Percentiles rank a stretch among this genome's conserved stretches.
phyloP scores from a whole-genome alignment of 2,797 vertebrate genomes.

The Hippopotamyrus pictus region DNA sequence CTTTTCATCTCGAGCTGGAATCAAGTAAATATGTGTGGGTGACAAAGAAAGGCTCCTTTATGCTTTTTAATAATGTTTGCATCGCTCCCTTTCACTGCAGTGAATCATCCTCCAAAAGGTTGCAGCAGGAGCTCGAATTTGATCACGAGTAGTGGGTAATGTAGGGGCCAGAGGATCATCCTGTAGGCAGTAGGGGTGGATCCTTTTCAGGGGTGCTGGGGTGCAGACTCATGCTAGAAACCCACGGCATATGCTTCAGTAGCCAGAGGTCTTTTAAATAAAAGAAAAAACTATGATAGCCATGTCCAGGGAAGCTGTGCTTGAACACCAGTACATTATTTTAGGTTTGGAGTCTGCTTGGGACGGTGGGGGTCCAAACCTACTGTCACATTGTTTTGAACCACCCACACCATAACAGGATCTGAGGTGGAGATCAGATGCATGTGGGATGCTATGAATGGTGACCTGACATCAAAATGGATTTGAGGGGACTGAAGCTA shows the following conservation, averaged over 20 bases:
- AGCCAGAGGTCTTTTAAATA: background rate
- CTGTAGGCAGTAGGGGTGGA: background rate
- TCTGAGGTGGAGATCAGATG: background rate
- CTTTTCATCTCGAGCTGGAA: background rate
- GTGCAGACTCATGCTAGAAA: background rate
- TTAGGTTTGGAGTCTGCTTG: background rate
- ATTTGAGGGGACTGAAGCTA: background rate
- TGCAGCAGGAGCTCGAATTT: background rate
- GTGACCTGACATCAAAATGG: slow-evolving; percentile 9
- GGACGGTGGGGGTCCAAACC: background rate
- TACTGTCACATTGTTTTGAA: background rate
- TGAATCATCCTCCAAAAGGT: slow-evolving; percentile 4
- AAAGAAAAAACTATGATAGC: background rate
- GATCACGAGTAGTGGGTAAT: background rate
- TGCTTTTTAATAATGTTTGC: slow-evolving; percentile 13
- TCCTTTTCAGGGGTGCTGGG: background rate
- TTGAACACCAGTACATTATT: background rate
- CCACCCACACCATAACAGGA: background rate
- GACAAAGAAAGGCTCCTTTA: slow-evolving; percentile 4
- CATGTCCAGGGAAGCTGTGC: background rate
- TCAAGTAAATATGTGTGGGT: slow-evolving; percentile 17
- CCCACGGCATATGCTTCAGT: background rate
- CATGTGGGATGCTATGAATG: background rate
- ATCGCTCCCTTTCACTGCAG: background rate
- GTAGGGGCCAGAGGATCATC: background rate